phyloP scores from a whole-genome alignment of 2,888 invertebrate genomes.

The Drosophila hawaiiensis region DNA sequence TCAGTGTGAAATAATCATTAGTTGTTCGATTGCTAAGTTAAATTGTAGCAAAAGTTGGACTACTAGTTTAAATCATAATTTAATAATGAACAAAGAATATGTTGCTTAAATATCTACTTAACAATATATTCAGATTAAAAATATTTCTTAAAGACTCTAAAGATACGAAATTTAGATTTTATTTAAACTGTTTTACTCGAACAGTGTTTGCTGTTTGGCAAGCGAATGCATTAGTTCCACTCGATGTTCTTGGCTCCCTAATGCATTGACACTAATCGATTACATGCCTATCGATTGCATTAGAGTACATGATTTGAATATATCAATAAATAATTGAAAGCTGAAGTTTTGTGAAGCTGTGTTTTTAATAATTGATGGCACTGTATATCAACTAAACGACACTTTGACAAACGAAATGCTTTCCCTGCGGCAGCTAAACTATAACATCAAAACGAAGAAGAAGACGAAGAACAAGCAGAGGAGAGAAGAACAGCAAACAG shows the following conservation, averaged over 20 bases:
- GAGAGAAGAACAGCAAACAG: neutral
- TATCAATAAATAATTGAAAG: constrained; percentile 6
- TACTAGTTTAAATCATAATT: neutral
- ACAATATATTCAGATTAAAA: too few relatives aligned
- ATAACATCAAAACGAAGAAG: constrained; percentile 5
- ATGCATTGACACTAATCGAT: constrained; percentile 8
- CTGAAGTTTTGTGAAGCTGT: constrained; percentile 4
- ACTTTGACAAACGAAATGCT: constrained; percentile 42
- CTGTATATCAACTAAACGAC: constrained; percentile 25
- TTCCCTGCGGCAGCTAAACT: constrained; percentile 37
- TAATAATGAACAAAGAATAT: neutral
- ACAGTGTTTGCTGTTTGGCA: neutral
- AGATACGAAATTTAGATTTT: neutral
- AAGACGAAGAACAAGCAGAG: neutral
- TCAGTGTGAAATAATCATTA: neutral
- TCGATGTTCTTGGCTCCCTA: neutral
- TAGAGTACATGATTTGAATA: neutral
- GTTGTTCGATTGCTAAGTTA: neutral
- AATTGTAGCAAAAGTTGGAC: neutral
- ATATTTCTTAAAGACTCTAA: neutral
- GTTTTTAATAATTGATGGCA: constrained; percentile 23
- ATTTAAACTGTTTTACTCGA: rapidly evolving
- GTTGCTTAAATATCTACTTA: neutral
- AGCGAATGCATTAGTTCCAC: neutral
- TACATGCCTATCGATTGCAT: constrained; percentile 5